Base-by-base conservation (phyloP, 1,140 invertebrate genomes). In the Euwallacea fornicatus region DNA sequence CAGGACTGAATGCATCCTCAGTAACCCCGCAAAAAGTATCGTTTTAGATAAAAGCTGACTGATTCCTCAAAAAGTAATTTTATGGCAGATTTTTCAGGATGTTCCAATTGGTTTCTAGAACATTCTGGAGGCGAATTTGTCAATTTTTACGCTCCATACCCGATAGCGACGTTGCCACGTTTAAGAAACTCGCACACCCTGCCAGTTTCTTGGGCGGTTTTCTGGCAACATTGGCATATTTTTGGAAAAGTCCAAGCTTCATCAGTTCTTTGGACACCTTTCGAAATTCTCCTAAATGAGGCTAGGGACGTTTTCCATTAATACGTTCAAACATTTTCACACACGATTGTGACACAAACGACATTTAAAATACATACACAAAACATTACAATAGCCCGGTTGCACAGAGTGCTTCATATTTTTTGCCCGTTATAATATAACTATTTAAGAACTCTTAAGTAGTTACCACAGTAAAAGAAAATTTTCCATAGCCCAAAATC, bases 391-490 rank as follows among this genome's bases (percentile, higher is more conserved):
- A 81, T 81, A 81, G 80, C 80, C 80, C 80, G 79, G 80, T 81
- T 81, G 79, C 79, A 81, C 79, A 61, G 73, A 80, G 79, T 81
- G 79, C 80, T 81, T 76, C 80, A 79, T 76, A 79, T 74, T 74
- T 80, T 81, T 81, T 81, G 79, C 79, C 80, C 79, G 77, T 75
- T 76, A 78, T 33, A 33, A 33, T 74, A 33, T 64, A 68, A 72
- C 66, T 68, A 68, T 64, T 72, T 63, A 67, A 68, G 59, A 67
- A 16, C 42, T 55, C 64, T 72, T 65, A 69, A 67, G 73, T 74
- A 73, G 75, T 76, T 77, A 76, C 72, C 73, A 69, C 59, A 68
- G 46, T 75, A 11, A 71, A 44, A 74, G 77, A 79, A 81, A 76
- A 76, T 75, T 74, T 66, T 75, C 80, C 80, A 81, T 81, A 81